Conservation (phyloP, 2,113 vertebrate species). For the Odocoileus hemionus region DNA sequence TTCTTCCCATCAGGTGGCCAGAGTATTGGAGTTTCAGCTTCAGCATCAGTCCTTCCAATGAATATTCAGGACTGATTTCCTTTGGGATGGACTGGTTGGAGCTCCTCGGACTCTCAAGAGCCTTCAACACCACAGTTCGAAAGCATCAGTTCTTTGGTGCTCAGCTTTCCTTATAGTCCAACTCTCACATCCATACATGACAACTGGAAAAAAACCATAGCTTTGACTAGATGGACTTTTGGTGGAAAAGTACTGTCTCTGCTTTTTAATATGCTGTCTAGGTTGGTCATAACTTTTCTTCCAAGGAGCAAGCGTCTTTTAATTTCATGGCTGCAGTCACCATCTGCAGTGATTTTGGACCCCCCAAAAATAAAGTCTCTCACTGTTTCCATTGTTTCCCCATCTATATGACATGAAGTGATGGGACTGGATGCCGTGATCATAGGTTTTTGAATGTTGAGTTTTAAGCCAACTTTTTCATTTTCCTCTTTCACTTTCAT, state of each 20-base stretch:
- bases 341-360: background rate
- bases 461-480: background rate
- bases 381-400: background rate
- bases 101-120: background rate
- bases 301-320: background rate
- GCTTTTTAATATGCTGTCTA: background rate
- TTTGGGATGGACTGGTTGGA: background rate
- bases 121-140: background rate
- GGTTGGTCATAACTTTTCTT: background rate
- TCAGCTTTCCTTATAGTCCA: background rate
- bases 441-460: background rate
- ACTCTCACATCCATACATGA: background rate
- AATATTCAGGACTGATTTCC: background rate
- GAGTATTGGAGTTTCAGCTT: background rate
- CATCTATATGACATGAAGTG: background rate
- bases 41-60: background rate
- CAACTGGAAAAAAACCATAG: background rate
- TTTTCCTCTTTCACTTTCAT: background rate
- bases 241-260: background rate
- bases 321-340: background rate
- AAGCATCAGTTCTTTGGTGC: background rate
- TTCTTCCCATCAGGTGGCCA: background rate
- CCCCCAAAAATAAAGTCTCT: background rate
- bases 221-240: background rate
- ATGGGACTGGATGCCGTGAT: rapidly evolving